Evolutionary conservation across 2,113 vertebrate species (phyloP).

Genomic region (Phoxinus phoxinus): DNA sequence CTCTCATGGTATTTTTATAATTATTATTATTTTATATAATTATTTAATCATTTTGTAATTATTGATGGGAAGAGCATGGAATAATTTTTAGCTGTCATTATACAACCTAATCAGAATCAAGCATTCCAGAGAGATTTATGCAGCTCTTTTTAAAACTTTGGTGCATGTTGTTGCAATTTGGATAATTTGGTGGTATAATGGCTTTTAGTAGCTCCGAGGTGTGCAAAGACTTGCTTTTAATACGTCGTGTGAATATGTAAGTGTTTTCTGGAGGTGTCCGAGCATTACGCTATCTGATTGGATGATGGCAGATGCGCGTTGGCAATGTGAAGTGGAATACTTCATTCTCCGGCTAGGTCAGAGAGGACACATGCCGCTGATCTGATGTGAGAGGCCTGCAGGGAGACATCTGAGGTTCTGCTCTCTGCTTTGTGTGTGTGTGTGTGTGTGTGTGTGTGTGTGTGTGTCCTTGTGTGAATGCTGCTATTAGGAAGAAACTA

Average conservation of each 20-base stretch:
- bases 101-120: background rate
- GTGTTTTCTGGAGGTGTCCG: conserved; percentile 9
- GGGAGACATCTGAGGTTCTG: conserved; percentile 58
- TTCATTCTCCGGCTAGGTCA: conserved; percentile 20
- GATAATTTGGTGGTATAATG: background rate
- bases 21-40: background rate
- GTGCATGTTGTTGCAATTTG: background rate
- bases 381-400: conserved; percentile 65
- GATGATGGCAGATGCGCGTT: background rate
- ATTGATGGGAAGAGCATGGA: background rate
- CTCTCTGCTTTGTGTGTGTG: conserved; percentile 57
- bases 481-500: background rate
- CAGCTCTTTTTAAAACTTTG: background rate
- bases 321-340: conserved; percentile 14
- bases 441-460: conserved; percentile 52
- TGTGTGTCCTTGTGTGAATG: background rate
- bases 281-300: background rate
- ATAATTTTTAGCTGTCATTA: background rate
- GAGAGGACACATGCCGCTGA: conserved; percentile 38
- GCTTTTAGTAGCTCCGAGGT: conserved; percentile 1
- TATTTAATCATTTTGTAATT: background rate
- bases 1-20: no score
- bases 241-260: background rate
- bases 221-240: background rate
- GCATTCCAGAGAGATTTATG: background rate